phyloP scores from a whole-genome alignment of 2,113 vertebrate species.

The Eretmochelys imbricata region DNA sequence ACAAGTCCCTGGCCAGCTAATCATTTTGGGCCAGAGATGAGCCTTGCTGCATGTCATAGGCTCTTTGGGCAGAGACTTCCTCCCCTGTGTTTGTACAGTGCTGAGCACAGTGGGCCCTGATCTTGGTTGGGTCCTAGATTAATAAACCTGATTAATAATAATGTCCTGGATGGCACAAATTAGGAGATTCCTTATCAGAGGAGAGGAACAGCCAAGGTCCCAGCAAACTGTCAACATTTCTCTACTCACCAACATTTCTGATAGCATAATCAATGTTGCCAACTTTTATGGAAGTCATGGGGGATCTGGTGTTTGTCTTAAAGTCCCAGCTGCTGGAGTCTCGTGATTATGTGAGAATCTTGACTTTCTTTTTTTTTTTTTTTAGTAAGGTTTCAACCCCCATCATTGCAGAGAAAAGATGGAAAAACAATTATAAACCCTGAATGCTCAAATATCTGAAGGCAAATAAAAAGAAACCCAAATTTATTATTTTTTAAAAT shows the following conservation, averaged over 20 bases:
- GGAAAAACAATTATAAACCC: accelerated
- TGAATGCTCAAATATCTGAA: background rate
- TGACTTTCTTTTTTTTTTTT: accelerated
- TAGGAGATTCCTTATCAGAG: background rate
- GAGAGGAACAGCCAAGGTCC: slow-evolving; percentile 12
- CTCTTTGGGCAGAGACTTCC: background rate
- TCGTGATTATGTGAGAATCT: background rate
- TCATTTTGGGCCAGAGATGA: background rate
- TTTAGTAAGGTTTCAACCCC: background rate
- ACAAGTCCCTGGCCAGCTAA: accelerated
- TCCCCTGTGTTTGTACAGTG: accelerated
- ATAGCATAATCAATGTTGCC: accelerated
- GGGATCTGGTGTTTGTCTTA: background rate
- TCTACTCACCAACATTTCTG: accelerated
- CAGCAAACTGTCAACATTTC: background rate
- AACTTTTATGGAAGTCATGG: background rate
- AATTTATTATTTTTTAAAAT: background rate
- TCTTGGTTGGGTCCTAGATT: background rate
- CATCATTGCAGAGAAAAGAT: background rate
- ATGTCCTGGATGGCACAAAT: background rate
- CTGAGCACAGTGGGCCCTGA: slow-evolving; percentile 1
- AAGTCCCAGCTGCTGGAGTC: background rate
- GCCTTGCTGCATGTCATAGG: background rate
- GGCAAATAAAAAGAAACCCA: background rate
- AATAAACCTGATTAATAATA: background rate